Evolutionary conservation across 1,140 invertebrate species (phyloP).

Genomic region (Ruditapes philippinarum): DNA sequence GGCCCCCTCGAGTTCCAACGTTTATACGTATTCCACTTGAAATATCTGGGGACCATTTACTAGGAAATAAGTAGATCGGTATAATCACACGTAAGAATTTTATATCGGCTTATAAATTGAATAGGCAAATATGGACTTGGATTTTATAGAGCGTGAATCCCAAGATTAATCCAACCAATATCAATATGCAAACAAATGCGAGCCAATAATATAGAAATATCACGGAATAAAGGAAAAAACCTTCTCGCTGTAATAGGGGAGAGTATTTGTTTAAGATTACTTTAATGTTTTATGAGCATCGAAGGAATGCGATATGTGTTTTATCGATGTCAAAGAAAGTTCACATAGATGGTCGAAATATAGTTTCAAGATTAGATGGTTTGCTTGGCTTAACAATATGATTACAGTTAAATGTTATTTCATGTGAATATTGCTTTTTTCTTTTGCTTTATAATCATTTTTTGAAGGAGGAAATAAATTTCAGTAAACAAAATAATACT

Average conservation of each 20-base stretch:
- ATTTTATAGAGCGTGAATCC: background rate
- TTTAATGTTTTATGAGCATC: slow-evolving; percentile 2
- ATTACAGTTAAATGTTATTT: no score
- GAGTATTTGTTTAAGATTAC: slow-evolving; percentile 23
- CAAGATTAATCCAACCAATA: background rate
- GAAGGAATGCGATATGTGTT: background rate
- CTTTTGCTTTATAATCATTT: no score
- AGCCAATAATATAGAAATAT: background rate
- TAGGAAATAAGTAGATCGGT: background rate
- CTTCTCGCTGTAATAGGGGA: background rate
- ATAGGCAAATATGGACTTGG: background rate
- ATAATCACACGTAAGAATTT: background rate
- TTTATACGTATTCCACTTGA: no score
- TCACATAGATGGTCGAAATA: background rate
- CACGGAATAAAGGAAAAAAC: slow-evolving; percentile 6
- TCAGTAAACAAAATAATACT: no score
- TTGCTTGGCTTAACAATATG: no score
- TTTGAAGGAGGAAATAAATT: no score
- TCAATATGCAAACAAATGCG: background rate
- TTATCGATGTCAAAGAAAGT: slow-evolving; percentile 1
- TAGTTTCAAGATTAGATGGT: no score
- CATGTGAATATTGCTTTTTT: no score
- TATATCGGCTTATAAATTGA: slow-evolving; percentile 2
- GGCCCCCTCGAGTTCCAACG: no score
- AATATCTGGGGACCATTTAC: no score